Percentiles rank a stretch among this genome's conserved stretches.
phyloP scores from a whole-genome alignment of 2,888 invertebrate species.

The Epinotia nisella region DNA sequence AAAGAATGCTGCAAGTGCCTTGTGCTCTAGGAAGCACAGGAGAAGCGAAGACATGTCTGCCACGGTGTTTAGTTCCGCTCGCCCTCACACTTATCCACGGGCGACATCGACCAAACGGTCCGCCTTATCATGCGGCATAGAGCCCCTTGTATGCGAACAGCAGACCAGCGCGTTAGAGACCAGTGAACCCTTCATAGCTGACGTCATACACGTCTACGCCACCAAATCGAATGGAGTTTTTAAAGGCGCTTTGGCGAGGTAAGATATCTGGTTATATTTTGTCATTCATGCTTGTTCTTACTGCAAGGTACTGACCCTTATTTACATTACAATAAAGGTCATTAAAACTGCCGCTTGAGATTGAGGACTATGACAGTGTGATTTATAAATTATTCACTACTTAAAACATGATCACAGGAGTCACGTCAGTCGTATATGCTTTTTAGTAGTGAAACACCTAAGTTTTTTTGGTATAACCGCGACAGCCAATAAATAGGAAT shows the following conservation, averaged over 20 bases:
- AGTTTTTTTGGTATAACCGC: no score
- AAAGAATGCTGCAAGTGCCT: constrained; percentile 79
- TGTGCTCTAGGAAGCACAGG: constrained; percentile 78
- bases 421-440: not conserved
- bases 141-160: constrained; percentile 65
- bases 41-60: constrained; percentile 74
- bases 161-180: constrained; percentile 57
- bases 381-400: not conserved
- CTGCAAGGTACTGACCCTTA: not conserved
- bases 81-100: constrained; percentile 78
- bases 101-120: constrained; percentile 72
- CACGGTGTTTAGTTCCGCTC: constrained; percentile 61
- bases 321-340: not conserved
- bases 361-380: not conserved
- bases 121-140: constrained; percentile 71
- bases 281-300: not conserved
- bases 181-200: constrained; percentile 58
- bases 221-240: constrained; percentile 62
- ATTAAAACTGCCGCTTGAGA: not conserved
- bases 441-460: not conserved
- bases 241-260: constrained; percentile 76
- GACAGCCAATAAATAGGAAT: no score
- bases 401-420: not conserved
- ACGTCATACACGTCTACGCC: constrained; percentile 56
- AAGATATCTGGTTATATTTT: constrained; percentile 50